phyloP scores from a whole-genome alignment of 2,797 vertebrate genomes.

The Chelon labrosus region DNA sequence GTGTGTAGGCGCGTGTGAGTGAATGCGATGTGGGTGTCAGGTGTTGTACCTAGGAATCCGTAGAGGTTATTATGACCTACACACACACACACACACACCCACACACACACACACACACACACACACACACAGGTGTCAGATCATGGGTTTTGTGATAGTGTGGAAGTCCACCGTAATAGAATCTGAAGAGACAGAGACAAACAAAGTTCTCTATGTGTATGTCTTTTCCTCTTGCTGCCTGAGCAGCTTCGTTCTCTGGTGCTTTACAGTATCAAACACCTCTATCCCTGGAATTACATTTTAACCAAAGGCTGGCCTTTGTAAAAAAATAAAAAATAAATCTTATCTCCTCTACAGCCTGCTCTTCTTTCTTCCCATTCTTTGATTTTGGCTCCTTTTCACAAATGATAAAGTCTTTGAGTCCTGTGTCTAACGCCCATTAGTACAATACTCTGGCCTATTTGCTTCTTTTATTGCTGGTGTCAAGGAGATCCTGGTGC shows the following conservation, averaged over 20 bases:
- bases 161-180: conserved; percentile 56
- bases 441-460: conserved; percentile 24
- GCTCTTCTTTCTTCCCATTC: conserved; percentile 16
- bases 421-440: conserved; percentile 38
- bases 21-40: conserved; percentile 49
- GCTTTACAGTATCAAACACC: conserved; percentile 55
- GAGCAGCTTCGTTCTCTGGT: conserved; percentile 41
- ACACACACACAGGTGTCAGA: conserved; percentile 41
- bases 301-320: conserved; percentile 42
- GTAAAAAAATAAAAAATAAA: conserved; percentile 6
- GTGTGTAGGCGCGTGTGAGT: neutral
- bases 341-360: conserved; percentile 20
- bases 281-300: conserved; percentile 58
- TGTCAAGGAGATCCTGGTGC: conserved; percentile 4
- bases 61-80: conserved; percentile 66
- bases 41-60: conserved; percentile 56
- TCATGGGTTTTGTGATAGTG: conserved; percentile 62
- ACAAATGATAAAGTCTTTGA: conserved; percentile 32
- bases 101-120: neutral
- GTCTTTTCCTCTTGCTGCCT: conserved; percentile 40
- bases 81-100: conserved; percentile 29
- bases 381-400: conserved; percentile 45
- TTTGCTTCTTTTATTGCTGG: conserved; percentile 19
- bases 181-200: conserved; percentile 64
- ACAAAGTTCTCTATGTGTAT: conserved; percentile 56